Evolutionary conservation across 2,797 vertebrate genomes (phyloP), one percentile per base, ranked within the genome.

Genomic region (Thalassophryne amazonica): DNA sequence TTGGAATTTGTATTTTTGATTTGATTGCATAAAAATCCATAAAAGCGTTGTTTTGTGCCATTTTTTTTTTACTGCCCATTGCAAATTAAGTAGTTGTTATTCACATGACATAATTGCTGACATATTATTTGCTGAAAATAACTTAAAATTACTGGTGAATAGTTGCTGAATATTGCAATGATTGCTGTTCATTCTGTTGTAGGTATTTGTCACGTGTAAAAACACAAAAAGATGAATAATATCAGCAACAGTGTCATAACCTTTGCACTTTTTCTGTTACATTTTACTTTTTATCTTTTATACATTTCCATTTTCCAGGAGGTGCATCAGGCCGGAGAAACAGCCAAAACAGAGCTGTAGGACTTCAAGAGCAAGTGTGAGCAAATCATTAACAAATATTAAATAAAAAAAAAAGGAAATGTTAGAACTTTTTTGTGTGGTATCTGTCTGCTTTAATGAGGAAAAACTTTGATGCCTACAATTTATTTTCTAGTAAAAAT

Each of bases 271-370:
- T 50, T 7, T 21, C 19, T 42, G n/a, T 25, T 34, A 7, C 39
- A 21, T 35, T 53, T 49, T 2, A 62, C 23, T 42, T 23, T 9
- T 25, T 25, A 12, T 35, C 30, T 25, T 9, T 34, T 30, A 2
- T 17, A 12, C 2, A 13, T 52, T 34, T 11, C 1, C 25, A 10
- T 51, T 52, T 80, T 72, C 49, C 65, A 91, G 90, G 79, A 86
- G 4, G 79, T 76, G 66, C 74, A 77, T 14, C 69, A 89, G 48
- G 60, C 80, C 0, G 82, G 39, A 57, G 45, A 64, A 3, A 60
- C 85, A 45, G 27, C 58, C 42, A 92, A 90, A 76, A 88, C 81
- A 5, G 91, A 92, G 64, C 85, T 92, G 12, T 92, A 78, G 71
- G 24, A 54, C 29, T 20, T 2, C 2, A 0, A 11, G 18, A 50